Base-by-base conservation (phyloP, 1,140 invertebrate genomes). In the Drosophila pachea region DNA sequence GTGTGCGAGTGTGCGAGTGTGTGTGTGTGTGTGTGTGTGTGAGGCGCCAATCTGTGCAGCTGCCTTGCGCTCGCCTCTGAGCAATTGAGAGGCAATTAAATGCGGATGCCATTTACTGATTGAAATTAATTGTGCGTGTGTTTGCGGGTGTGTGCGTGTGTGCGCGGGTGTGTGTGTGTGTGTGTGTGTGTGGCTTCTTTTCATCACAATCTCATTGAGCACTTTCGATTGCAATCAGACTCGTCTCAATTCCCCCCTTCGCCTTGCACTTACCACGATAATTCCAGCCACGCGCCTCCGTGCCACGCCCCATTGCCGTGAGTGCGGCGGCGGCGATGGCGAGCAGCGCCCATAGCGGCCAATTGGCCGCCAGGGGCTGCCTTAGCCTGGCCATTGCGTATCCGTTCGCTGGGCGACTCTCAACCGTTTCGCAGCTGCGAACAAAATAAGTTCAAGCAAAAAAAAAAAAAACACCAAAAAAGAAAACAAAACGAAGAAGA, bases 81-180 rank as follows among this genome's bases (percentile, higher is more conserved):
- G 68, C 77, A 83, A 82, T 82, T 82, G 73, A 76, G 76, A 35
- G 49, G 74, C 81, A 86, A 86, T 86, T 86, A 86, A 86, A 86
- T 62, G 73, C 59, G 68, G 72, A 74, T 72, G 74, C 49, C 59
- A 65, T 36, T 55, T 59, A 29, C 60, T 79, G 76, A 86, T 86
- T 86, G 81, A 86, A 81, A 86, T 77, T 59, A 86, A 86, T 84
- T 86, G 16, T 49, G n/a, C 12, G 52, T 54, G 42, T 53, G 49
- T 7, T 29, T 32, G n/a, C 7, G 31, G 6, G 31, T 49, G n/a
- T 35, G 50, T 53, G 52, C 31, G 16, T 38, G 14, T 45, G 40
- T 5, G n/a, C 7, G n/a, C 14, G n/a, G n/a, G 43, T 45, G 8
- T 5, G 43, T 47, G 43, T 47, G 43, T 0, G 43, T 29, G 4